These are phyloP conservation scores for Aphidius ervi DNA, from an alignment of 1,140 invertebrate species.

Conservation along the genomic window DNA sequence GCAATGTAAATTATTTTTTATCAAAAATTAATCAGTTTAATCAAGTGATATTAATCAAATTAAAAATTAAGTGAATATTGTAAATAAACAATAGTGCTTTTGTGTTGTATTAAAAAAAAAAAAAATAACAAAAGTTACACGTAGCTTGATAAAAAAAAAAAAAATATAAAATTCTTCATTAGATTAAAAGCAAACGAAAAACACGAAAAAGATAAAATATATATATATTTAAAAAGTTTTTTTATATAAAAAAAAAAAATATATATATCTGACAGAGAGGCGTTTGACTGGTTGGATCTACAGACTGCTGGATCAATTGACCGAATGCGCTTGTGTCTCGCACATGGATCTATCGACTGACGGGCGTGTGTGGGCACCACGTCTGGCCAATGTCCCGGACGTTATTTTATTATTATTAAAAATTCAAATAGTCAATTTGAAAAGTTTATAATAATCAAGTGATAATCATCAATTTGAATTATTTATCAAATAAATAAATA, in stretches of 20 bases:
- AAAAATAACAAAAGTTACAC: too few relatives aligned
- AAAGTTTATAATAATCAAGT: background rate
- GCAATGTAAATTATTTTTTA: too few relatives aligned
- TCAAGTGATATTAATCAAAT: too few relatives aligned
- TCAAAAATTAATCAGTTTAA: too few relatives aligned
- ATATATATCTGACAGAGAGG: background rate
- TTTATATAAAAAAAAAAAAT: background rate
- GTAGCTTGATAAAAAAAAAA: too few relatives aligned
- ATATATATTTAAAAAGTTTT: background rate
- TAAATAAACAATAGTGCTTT: too few relatives aligned
- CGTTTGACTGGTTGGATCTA: conserved; percentile 1
- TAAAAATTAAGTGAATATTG: too few relatives aligned
- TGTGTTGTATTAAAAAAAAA: too few relatives aligned
- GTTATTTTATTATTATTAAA: conserved; percentile 12
- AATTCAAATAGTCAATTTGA: background rate
- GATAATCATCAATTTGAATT: background rate
- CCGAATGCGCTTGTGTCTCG: conserved; percentile 10
- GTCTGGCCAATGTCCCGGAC: conserved; percentile 14
- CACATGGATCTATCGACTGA: conserved; percentile 21
- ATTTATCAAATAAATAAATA: background rate
- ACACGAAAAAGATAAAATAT: background rate
- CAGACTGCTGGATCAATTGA: conserved; percentile 5
- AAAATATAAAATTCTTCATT: too few relatives aligned
- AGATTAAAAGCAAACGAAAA: too few relatives aligned
- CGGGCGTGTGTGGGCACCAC: conserved; percentile 6